Base-by-base conservation (phyloP, 92 coral and sea anemone genomes). In the Muricea muricata region DNA sequence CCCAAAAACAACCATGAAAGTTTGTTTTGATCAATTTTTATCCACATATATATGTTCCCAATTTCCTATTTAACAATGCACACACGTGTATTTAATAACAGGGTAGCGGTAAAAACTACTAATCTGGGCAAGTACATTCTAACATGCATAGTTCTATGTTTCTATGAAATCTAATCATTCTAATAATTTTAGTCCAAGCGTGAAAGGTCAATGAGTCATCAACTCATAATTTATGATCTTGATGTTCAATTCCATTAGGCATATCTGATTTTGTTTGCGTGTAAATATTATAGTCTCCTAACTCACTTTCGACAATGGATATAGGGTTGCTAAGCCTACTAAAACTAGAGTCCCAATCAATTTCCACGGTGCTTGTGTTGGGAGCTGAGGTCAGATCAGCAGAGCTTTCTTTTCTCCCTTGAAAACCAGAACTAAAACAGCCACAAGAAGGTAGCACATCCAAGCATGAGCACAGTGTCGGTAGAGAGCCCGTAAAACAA, bases 311-410 rank as follows among this genome's bases (percentile, higher is more conserved):
- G 0, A 77, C 48, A 24, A 77, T 56, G 7, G 82, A 55, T 4
- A 77, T 20, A 17, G 82, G 82, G 34, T 77, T 77, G 13, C 54
- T 70, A 41, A 77, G 67, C 20, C 37, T 77, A n/a, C 69, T 25
- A 2, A 77, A 77, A 18, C 82, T 54, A 23, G 82, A 77, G 33
- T 77, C 82, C 82, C 82, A 77, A 34, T 77, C 82, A 34, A 77
- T 77, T 1, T 14, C 50, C n/a, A 32, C 26, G 14, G 46, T 3
- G 8, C 67, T 29, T 17, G 33, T 40, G 30, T 41, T 32, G 15
- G 25, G 58, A 73, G 21, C 35, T 3, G 35, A 58, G 33, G 47
- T 57, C 23, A 77, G 9, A 20, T 54, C 54, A 7, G 68, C 21
- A 21, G 30, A 0, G 26, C 82, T 54, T 15, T 14, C 65, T 47